A percentile compares a stretch with the other conserved stretches of the same genome.
Evolutionary conservation across 2,797 vertebrate genomes (phyloP).

Genomic region (Muraenolepis orangiensis): DNA sequence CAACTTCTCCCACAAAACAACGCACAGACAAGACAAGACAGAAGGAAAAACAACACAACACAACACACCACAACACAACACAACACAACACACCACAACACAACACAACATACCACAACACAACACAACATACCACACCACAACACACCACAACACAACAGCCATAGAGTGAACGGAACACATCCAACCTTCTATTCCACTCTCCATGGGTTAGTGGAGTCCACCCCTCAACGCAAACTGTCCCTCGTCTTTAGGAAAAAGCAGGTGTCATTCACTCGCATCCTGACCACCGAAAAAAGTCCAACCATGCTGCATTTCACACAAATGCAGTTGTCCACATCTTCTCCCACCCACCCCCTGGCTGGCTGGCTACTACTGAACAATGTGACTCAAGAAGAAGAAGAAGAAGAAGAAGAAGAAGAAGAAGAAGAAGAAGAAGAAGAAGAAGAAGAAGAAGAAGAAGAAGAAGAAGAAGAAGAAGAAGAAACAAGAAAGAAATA

Average conservation of each 20-base stretch:
- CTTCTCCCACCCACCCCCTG: no score
- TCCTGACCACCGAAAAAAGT: conserved; percentile 72
- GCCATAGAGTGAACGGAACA: conserved; percentile 53
- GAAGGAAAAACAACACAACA: no score
- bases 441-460: conserved; percentile 41
- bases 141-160: conserved; percentile 47
- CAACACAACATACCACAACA: conserved; percentile 46
- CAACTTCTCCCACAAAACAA: conserved; percentile 45
- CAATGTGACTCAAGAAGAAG: conserved; percentile 43
- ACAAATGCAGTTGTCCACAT: conserved; percentile 46
- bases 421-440: conserved; percentile 25
- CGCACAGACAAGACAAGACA: conserved; percentile 38
- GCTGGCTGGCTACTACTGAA: conserved; percentile 25
- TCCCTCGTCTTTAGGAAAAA: conserved; percentile 72
- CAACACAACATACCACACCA: conserved; percentile 35
- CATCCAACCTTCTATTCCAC: conserved; percentile 82
- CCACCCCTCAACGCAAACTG: conserved; percentile 67
- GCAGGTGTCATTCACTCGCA: conserved; percentile 75
- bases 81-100: conserved; percentile 44
- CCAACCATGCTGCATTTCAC: conserved; percentile 64
- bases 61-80: conserved; percentile 47
- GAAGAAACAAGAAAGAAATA: no score
- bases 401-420: conserved; percentile 30
- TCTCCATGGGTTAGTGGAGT: conserved; percentile 77
- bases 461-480: conserved; percentile 27